Conservation (phyloP, 2,888 invertebrate species). For the Leucophenga maculata region DNA sequence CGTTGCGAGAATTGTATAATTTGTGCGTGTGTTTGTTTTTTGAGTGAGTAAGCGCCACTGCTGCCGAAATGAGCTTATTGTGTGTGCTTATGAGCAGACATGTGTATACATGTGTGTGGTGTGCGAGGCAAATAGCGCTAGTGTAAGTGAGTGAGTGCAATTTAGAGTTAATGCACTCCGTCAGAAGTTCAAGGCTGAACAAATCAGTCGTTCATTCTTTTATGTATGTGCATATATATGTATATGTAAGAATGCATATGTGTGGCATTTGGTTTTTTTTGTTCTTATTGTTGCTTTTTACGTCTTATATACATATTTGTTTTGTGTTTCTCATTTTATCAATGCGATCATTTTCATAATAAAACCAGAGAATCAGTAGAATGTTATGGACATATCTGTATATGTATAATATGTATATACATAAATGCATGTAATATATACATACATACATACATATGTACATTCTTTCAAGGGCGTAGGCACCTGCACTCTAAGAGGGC, state of each 20-base stretch:
- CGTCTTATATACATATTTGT: not conserved
- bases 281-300: conserved; percentile 8
- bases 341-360: conserved; percentile 52
- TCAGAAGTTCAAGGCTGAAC: conserved; percentile 72
- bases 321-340: conserved; percentile 34
- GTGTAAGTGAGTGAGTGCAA: conserved; percentile 30
- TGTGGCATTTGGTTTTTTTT: not conserved
- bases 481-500: too few relatives aligned
- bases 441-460: not conserved
- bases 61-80: not conserved
- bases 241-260: too few relatives aligned
- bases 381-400: too few relatives aligned
- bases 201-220: conserved; percentile 64
- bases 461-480: too few relatives aligned
- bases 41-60: conserved; percentile 8
- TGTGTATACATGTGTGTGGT: not conserved
- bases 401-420: not conserved
- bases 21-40: too few relatives aligned
- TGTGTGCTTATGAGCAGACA: too few relatives aligned
- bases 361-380: conserved; percentile 24
- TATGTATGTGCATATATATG: conserved; percentile 22
- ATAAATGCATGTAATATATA: not conserved
- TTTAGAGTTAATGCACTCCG: conserved; percentile 71
- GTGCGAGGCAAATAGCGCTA: not conserved
- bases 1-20: too few relatives aligned